Evolutionary conservation across 2,113 vertebrate genomes (phyloP), one percentile per base, ranked within the genome.

Genomic region (Pontoporia blainvillei): DNA sequence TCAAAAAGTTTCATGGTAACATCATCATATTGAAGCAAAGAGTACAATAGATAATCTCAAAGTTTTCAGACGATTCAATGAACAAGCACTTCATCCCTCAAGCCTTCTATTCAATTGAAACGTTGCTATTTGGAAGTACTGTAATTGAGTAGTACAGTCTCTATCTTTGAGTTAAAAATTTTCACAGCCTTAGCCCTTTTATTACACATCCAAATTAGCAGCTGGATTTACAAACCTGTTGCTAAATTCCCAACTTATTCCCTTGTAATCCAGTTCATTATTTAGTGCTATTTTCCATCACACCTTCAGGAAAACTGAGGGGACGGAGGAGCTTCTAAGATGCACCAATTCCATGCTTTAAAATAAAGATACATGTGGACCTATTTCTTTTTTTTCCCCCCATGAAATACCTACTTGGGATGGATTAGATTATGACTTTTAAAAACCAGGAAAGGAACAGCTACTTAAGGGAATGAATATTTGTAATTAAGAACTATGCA

Each of bases 401-500:
- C 41, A 15, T 67, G 54, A 86, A 91, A 73, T 86, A 72, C 57
- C 31, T 81, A 34, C 59, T 94, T 91, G 52, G 29, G 10, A 78
- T 81, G 49, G 11, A 85, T 71, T 94, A 46, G 25, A 57, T 59
- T 71, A 78, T 27, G 79, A 79, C 61, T 81, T 73, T 41, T 12
- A 25, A 95, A 73, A 91, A 39, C 64, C 3, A 75, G 8, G 29
- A 76, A 86, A 36, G 3, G 14, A 91, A n/a, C 8, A 73, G 31
- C 59, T 91, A 75, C 79, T 76, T 64, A 85, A 87, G 23, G 6
- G 7, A 86, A 81, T 67, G 10, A 44, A 39, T 84, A 69, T 84
- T 89, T 92, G 11, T 84, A 78, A 69, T 94, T 87, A 95, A 83
- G 15, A 62, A 94, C 61, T 31, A 78, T n/a, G 46, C 61, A 94